phyloP scores from a whole-genome alignment of 2,888 invertebrate genomes.

The Perizoma flavofasciatum region DNA sequence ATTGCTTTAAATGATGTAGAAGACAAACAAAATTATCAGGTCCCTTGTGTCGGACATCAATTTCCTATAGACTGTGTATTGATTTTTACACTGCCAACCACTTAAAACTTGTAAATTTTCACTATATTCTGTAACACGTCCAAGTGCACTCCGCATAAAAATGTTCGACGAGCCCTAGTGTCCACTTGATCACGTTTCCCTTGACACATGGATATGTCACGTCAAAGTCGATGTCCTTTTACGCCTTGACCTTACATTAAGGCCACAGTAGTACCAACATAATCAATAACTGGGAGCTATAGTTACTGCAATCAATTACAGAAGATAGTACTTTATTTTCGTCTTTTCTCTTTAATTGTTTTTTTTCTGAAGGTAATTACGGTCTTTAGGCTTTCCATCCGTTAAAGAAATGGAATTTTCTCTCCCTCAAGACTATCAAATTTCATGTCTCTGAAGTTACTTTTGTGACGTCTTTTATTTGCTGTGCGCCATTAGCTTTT shows the following conservation, averaged over 20 bases:
- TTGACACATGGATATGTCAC: conserved; percentile 56
- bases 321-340: conserved; percentile 13
- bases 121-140: conserved; percentile 18
- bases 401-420: conserved; percentile 19
- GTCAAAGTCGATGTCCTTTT: conserved; percentile 62
- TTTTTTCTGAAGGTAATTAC: conserved; percentile 15
- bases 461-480: conserved; percentile 2
- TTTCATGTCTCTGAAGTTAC: conserved; percentile 23
- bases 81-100: not conserved
- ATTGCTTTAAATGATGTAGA: too few species aligned
- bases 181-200: conserved; percentile 68
- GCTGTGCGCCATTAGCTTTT: conserved; percentile 10
- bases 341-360: not conserved
- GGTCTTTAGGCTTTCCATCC: conserved; percentile 8
- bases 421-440: conserved; percentile 18
- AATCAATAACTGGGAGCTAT: conserved; percentile 26
- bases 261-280: conserved; percentile 28
- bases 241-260: conserved; percentile 58
- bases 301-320: conserved; percentile 30
- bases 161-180: conserved; percentile 34
- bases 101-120: conserved; percentile 7
- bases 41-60: too few species aligned
- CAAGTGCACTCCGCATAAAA: conserved; percentile 41
- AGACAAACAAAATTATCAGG: too few species aligned
- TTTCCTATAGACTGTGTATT: too few species aligned